These are phyloP conservation scores for Panagrolaimus sp. DNA, from an alignment of 1,140 invertebrate genomes.

Conservation along the genomic window DNA sequence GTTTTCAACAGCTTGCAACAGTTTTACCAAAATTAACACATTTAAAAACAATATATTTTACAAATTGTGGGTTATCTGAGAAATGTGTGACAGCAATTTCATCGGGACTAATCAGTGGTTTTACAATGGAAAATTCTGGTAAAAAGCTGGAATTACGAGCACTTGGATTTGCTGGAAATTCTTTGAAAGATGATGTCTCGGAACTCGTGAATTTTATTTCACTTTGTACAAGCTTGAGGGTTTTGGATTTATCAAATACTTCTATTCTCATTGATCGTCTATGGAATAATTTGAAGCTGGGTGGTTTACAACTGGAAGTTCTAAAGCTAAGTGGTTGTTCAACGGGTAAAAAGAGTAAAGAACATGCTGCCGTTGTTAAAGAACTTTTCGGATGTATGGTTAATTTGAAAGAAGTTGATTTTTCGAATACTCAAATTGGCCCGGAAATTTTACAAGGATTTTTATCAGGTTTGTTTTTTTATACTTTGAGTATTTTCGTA, in stretches of 20 bases:
- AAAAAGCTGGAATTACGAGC: conserved; percentile 35
- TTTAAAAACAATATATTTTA: conserved; percentile 36
- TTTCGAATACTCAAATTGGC: conserved; percentile 40
- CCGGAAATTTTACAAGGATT: conserved; percentile 47
- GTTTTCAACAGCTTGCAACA: conserved; percentile 38
- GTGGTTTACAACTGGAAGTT: conserved; percentile 48
- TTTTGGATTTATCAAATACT: conserved; percentile 48
- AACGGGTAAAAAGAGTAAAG: conserved; percentile 25
- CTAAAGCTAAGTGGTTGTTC: conserved; percentile 37
- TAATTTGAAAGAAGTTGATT: conserved; percentile 30
- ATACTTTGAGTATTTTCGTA: no score
- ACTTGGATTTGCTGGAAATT: conserved; percentile 35
- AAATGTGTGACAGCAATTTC: conserved; percentile 40
- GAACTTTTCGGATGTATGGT: conserved; percentile 44
- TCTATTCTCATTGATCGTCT: conserved; percentile 46
- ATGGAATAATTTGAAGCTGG: conserved; percentile 52
- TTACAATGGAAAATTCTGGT: conserved; percentile 25
- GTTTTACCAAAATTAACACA: conserved; percentile 39
- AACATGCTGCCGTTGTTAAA: conserved; percentile 22
- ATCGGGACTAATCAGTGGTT: conserved; percentile 37
- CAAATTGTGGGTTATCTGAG: conserved; percentile 49
- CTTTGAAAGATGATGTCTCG: conserved; percentile 38
- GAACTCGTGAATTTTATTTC: conserved; percentile 52
- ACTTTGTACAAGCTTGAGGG: conserved; percentile 41
- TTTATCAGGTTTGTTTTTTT: conserved; percentile 28